Percentiles rank a stretch among this genome's conserved stretches.
Conservation (phyloP, 2,888 invertebrate species). For the Drosophila neotestacea region DNA sequence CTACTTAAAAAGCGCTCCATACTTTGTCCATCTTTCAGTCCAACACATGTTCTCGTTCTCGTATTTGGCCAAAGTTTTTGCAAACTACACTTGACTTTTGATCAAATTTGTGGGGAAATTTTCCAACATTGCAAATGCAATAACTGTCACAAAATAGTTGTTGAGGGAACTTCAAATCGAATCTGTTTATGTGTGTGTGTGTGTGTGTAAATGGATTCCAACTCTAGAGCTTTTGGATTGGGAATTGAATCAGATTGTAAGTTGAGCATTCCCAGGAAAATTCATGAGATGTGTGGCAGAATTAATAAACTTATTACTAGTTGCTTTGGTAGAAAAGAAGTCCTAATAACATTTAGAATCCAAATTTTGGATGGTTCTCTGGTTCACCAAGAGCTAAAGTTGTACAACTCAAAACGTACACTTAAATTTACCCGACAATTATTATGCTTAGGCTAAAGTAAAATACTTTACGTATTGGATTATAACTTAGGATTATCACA, state of each 20-base stretch:
- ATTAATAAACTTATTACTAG: neutral
- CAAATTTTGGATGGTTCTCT: neutral
- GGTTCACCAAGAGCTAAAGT: too few species aligned
- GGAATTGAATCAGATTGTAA: neutral
- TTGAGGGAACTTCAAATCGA: neutral
- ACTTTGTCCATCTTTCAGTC: neutral
- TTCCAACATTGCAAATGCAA: conserved; percentile 9
- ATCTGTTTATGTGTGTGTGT: conserved; percentile 9
- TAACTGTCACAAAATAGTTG: conserved; percentile 15
- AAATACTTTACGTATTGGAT: too few species aligned
- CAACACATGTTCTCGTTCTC: neutral
- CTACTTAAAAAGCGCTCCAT: conserved; percentile 6
- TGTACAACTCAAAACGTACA: too few species aligned
- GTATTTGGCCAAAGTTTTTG: conserved; percentile 3
- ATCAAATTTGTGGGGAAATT: conserved; percentile 10
- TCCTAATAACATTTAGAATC: too few species aligned
- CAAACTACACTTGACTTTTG: conserved; percentile 16
- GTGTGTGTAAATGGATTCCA: conserved; percentile 3
- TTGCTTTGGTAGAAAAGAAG: neutral
- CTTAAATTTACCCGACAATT: too few species aligned
- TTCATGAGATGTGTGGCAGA: neutral
- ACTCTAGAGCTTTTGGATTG: neutral
- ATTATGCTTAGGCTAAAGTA: too few species aligned
- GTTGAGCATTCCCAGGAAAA: neutral
- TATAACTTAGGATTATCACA: too few species aligned